A percentile compares a stretch with the other conserved stretches of the same genome.
These are phyloP conservation scores for Imbricaverruca yamaguchii DNA, from an alignment of 2,888 invertebrate genomes.

Conservation along the genomic window DNA sequence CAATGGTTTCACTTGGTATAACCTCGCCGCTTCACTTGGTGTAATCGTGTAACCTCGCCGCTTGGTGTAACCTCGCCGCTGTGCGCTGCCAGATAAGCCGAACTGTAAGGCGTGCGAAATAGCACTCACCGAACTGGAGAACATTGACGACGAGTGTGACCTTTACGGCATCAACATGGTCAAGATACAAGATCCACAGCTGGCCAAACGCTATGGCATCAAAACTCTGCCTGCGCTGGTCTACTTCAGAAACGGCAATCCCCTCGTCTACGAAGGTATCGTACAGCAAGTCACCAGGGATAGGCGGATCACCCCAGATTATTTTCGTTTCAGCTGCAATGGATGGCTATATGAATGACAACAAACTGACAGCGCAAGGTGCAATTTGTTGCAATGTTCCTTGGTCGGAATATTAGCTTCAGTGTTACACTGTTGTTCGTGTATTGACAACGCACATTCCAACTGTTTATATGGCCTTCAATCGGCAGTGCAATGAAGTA, in stretches of 20 bases:
- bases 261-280: conserved; percentile 65
- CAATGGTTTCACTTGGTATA: too few relatives aligned
- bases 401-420: not conserved
- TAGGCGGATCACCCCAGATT: too few relatives aligned
- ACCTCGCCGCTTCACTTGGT: not conserved
- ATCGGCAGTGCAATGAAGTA: too few relatives aligned
- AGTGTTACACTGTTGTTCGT: conserved; percentile 6
- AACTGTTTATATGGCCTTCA: too few relatives aligned
- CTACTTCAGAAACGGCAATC: conserved; percentile 82
- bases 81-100: conserved; percentile 59
- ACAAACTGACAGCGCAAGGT: too few relatives aligned
- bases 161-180: conserved; percentile 78
- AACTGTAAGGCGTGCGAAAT: conserved; percentile 88
- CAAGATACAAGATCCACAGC: conserved; percentile 80
- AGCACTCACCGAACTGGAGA: conserved; percentile 76
- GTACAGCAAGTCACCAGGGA: too few relatives aligned
- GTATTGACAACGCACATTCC: not conserved
- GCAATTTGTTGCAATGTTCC: not conserved
- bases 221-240: conserved; percentile 90
- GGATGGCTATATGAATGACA: too few relatives aligned
- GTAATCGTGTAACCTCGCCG: too few relatives aligned
- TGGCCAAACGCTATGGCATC: conserved; percentile 87
- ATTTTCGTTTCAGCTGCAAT: too few relatives aligned
- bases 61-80: not conserved
- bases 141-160: conserved; percentile 56